These are phyloP conservation scores for Heliothis virescens DNA, from an alignment of 1,140 invertebrate genomes.

Conservation along the genomic window DNA sequence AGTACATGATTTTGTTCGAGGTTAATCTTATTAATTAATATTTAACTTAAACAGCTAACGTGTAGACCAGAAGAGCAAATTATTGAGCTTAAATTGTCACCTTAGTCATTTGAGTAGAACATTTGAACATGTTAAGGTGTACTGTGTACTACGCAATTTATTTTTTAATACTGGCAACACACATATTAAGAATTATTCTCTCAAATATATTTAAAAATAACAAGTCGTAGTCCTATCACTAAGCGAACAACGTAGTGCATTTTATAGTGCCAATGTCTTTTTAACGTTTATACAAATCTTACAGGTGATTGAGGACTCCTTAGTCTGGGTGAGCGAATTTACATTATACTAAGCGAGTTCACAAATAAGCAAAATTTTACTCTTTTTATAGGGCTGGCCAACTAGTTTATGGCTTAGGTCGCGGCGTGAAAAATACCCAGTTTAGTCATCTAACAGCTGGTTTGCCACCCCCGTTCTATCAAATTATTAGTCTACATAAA, in stretches of 20 bases:
- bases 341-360: not conserved
- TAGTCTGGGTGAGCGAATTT: constrained; percentile 1
- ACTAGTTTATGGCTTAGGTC: too few relatives aligned
- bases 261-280: constrained; percentile 11
- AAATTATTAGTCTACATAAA: too few relatives aligned
- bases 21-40: constrained; percentile 14
- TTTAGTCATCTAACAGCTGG: too few relatives aligned
- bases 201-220: constrained; percentile 3
- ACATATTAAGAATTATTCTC: not conserved
- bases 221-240: not conserved
- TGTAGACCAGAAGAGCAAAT: constrained; percentile 20
- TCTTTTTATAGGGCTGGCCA: not conserved
- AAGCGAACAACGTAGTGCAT: not conserved
- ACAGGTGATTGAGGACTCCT: not conserved
- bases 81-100: constrained; percentile 20
- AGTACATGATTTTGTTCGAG: constrained; percentile 35
- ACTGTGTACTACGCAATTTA: too few relatives aligned
- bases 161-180: not conserved
- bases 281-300: not conserved
- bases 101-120: not conserved
- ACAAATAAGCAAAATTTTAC: not conserved
- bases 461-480: too few relatives aligned
- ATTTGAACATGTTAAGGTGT: too few relatives aligned
- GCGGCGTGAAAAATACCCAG: too few relatives aligned
- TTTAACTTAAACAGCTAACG: constrained; percentile 14